Conservation (phyloP, 2,888 invertebrate species). For the Phanerotoma sp. region DNA sequence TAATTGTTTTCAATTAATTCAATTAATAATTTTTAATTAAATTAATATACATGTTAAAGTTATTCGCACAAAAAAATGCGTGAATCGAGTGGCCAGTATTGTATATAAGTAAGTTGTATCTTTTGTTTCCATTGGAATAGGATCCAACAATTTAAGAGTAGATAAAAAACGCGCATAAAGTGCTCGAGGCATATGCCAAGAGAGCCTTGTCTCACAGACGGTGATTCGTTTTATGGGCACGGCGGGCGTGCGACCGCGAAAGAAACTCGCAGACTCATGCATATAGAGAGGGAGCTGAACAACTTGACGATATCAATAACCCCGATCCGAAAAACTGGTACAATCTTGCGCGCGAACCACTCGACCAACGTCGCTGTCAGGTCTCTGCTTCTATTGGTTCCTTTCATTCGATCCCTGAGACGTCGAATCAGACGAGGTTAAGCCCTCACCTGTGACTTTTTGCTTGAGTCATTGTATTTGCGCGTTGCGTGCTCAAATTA, state of each 20-base stretch:
- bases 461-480: conserved; percentile 47
- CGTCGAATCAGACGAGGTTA: conserved; percentile 24
- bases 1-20: neutral
- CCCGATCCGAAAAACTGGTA: conserved; percentile 52
- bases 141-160: neutral
- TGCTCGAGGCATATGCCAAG: conserved; percentile 13
- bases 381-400: conserved; percentile 7
- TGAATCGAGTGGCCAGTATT: neutral
- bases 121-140: neutral
- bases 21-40: neutral
- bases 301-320: conserved; percentile 46
- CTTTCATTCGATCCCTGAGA: conserved; percentile 1
- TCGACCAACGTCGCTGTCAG: conserved; percentile 14
- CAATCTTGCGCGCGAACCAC: conserved; percentile 44
- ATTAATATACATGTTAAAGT: neutral
- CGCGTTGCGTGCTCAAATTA: conserved; percentile 49
- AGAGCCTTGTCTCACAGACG: conserved; percentile 22
- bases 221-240: conserved; percentile 49
- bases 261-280: conserved; percentile 51
- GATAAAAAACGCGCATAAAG: conserved; percentile 45
- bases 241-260: conserved; percentile 50
- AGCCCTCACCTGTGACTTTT: conserved; percentile 49
- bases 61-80: neutral
- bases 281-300: conserved; percentile 40
- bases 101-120: neutral